Conservation (phyloP, 2,113 vertebrate genomes). For the Sinocyclocheilus rhinocerous region DNA sequence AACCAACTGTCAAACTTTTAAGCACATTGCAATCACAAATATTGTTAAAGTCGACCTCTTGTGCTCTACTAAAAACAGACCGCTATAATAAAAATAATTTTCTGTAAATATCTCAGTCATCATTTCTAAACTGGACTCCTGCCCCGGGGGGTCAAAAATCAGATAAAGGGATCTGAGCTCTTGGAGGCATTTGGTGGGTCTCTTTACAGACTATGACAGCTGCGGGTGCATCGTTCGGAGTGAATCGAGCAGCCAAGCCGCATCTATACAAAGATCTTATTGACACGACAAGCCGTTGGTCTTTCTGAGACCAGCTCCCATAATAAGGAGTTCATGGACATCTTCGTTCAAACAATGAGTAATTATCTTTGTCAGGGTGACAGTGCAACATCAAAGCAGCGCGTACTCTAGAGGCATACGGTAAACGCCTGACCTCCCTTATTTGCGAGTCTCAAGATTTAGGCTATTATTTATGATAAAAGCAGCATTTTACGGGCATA, state of each 20-base stretch:
- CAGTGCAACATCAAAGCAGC: conserved; percentile 9
- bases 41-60: background rate
- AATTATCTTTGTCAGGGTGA: conserved; percentile 19
- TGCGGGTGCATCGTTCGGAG: conserved; percentile 46
- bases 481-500: conserved; percentile 46
- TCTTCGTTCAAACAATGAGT: conserved; percentile 3
- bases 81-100: background rate
- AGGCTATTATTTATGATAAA: conserved; percentile 50
- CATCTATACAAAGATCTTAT: conserved; percentile 49
- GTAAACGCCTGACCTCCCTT: conserved; percentile 53
- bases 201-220: conserved; percentile 58
- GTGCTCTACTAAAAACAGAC: background rate
- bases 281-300: conserved; percentile 23
- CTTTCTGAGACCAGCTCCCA: background rate
- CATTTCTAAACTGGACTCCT: conserved; percentile 36
- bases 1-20: background rate
- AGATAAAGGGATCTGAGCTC: conserved; percentile 34
- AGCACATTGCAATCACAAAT: background rate
- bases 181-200: conserved; percentile 43
- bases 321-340: conserved; percentile 8
- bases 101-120: conserved; percentile 9
- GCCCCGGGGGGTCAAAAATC: conserved; percentile 23
- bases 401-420: conserved; percentile 36
- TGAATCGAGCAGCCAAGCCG: conserved; percentile 2
- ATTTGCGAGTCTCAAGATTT: conserved; percentile 48